A percentile compares a stretch with the other conserved stretches of the same genome.
Evolutionary conservation across 2,113 vertebrate genomes (phyloP).

Genomic region (Melospiza georgiana): DNA sequence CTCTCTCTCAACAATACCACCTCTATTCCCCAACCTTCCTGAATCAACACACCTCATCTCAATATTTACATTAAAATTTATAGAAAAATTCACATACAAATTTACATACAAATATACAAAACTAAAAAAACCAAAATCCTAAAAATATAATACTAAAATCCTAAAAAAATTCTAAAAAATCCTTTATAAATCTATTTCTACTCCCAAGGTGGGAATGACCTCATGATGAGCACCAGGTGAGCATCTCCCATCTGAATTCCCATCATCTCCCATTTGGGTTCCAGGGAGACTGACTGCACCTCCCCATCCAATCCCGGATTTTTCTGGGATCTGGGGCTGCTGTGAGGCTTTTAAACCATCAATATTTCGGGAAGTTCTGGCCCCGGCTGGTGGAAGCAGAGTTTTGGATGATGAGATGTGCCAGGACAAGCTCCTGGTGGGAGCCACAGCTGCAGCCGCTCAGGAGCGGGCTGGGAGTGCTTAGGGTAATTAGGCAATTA

Average conservation of each 20-base stretch:
- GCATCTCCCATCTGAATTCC: not conserved
- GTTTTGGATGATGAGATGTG: not conserved
- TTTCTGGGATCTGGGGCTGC: not conserved
- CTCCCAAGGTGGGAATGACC: not conserved
- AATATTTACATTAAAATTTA: not conserved
- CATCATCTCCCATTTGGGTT: not conserved
- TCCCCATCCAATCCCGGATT: not conserved
- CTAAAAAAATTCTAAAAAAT: not conserved
- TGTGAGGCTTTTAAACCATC: not conserved
- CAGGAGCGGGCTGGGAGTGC: not conserved
- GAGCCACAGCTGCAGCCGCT: not conserved
- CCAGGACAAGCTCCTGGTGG: not conserved
- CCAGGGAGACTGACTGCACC: fast-evolving
- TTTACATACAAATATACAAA: not conserved
- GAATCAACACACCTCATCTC: not conserved
- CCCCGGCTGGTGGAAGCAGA: not conserved
- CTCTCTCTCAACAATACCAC: not conserved
- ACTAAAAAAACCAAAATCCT: not conserved
- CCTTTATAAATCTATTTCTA: not conserved
- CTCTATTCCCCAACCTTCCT: not conserved
- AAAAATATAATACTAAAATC: not conserved
- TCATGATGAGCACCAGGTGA: not conserved
- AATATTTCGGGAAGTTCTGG: not conserved
- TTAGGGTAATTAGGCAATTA: not conserved
- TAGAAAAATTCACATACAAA: too few species aligned